These are phyloP conservation scores for Laspeyria flexula DNA, from an alignment of 2,888 invertebrate genomes.

Conservation along the genomic window DNA sequence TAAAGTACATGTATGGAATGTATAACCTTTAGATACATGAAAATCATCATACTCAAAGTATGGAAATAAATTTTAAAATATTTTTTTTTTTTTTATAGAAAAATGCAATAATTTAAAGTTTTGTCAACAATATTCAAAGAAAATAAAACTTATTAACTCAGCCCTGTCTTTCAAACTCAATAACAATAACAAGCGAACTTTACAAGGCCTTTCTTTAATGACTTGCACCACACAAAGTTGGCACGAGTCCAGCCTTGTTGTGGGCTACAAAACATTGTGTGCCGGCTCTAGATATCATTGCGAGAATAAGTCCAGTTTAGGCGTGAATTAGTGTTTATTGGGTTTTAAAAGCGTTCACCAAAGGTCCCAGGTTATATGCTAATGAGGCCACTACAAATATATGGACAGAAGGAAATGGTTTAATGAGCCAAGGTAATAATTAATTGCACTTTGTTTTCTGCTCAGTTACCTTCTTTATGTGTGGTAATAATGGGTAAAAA, in stretches of 20 bases:
- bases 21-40: too few species aligned
- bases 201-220: conserved; percentile 40
- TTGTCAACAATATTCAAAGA: too few species aligned
- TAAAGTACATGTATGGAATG: too few species aligned
- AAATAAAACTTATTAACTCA: too few species aligned
- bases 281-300: conserved; percentile 62
- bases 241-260: conserved; percentile 56
- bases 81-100: too few species aligned
- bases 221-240: conserved; percentile 51
- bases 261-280: conserved; percentile 60
- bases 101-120: too few species aligned
- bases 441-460: conserved; percentile 5
- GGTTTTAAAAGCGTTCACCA: conserved; percentile 49
- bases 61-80: too few species aligned
- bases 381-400: conserved; percentile 24
- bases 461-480: conserved; percentile 2
- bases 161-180: conserved; percentile 8
- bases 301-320: conserved; percentile 58
- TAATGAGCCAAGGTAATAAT: conserved; percentile 10
- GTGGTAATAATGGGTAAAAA: not conserved
- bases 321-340: conserved; percentile 61
- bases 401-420: conserved; percentile 9
- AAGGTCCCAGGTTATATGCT: conserved; percentile 30
- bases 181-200: conserved; percentile 37
- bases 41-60: too few species aligned